Evolutionary conservation across 2,113 vertebrate genomes (phyloP), one percentile per base, ranked within the genome.

Genomic region (Xiphias gladius): DNA sequence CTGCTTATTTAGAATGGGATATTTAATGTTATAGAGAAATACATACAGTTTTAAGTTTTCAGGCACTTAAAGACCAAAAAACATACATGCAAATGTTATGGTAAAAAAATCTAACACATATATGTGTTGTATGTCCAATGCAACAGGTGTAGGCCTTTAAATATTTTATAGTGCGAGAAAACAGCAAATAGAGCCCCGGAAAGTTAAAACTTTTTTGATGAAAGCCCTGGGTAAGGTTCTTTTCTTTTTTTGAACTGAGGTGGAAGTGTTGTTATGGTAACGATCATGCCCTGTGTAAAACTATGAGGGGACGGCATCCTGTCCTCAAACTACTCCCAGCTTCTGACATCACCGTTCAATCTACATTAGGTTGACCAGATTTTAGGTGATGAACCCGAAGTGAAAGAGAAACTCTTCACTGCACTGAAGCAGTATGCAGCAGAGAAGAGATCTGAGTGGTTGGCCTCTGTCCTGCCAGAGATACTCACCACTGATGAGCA

Each of bases 371-470:
- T 99, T 35, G 97, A 99, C 0, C 96, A 97, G 83, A 92, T 97
- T 84, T 92, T 99, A 1, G 94, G 95, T 0, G 96, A 96, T 0
- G 96, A 97, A 71, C 96, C 94, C 0, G 92, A 95, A 28, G 94
- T 97, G 64, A 98, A 96, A 84, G 97, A 99, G 92, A 96, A 94
- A 86, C 94, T 99, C 72, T 97, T 97, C 61, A 17, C 92, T 0
- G 91, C 96, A 2, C 92, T 99, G 86, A 99, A 99, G 94, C 98
- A 97, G 82, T 99, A 97, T 0, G 98, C 98, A 0, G 95, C 97
- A 0, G 97, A 98, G 92, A 95, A 96, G 90, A 96, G 92, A 26
- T 97, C 97, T 7, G 98, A 99, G 16, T 94, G 95, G 92, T 84
- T 99, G 94, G 97, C 98, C n/a, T 88, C 93, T 0, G 93, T 95